Evolutionary conservation across 2,888 invertebrate genomes (phyloP), one percentile per base, ranked within the genome.

Genomic region (Cheilosia scutellata): DNA sequence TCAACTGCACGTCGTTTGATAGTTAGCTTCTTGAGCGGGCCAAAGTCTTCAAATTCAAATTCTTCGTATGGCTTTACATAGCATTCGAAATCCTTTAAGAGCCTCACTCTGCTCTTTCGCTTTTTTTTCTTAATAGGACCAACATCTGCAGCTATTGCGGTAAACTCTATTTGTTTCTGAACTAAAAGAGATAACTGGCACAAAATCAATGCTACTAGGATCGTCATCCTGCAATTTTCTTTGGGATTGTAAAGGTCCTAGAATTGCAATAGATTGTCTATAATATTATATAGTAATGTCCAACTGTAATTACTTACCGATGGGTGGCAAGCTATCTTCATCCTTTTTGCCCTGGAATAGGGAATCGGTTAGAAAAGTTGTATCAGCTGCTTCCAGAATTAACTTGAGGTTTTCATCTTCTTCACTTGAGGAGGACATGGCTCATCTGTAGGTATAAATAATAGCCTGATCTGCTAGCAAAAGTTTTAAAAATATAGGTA

Each of bases 341-440:
- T 47, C 20, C 11, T 57, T 65, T 20, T 65, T 44, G 0, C n/a
- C 4, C 9, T 42, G 60, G 40, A 89, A 91, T 89, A 91, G 88
- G 0, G 86, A 87, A 76, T 91, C 89, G 3, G 86, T 90, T 1
- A 91, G 87, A 3, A 91, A 76, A 2, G 87, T 89, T 16, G 88
- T 88, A 51, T 91, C 91, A 3, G 90, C 87, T 0, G 91, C 91
- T 79, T 90, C 90, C 9, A 90, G 40, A 27, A 90, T 88, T 55
- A 89, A 82, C 0, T 88, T 88, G 55, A 89, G 78, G 33, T 89
- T 88, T 27, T 84, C 87, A 66, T 90, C 89, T 4, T 89, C 89
- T 0, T 88, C 88, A 68, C 88, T 88, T 6, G 84, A 88, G 2
- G 31, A 49, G 2, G 60, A 42, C 80, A 84, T 80, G 13, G 25